Percentiles rank a stretch among this genome's conserved stretches.
Conservation (phyloP, 2,888 invertebrate genomes). For the Hipparchia semele region DNA sequence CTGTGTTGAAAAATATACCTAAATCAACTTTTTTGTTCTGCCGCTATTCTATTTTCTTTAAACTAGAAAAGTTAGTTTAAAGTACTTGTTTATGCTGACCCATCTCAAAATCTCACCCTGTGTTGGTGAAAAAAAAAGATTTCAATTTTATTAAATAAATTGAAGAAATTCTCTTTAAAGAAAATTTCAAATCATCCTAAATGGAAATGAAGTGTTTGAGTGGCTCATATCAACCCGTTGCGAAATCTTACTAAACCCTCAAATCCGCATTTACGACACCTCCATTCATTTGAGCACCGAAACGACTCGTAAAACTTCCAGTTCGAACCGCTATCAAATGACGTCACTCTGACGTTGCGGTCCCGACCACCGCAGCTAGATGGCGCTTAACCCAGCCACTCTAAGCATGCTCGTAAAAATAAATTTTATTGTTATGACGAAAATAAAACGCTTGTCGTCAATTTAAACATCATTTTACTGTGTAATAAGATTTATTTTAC, state of each 20-base stretch:
- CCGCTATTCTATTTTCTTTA: neutral
- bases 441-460: slow-evolving; percentile 84
- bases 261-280: slow-evolving; percentile 66
- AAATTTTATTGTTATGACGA: slow-evolving; percentile 83
- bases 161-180: neutral
- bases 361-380: slow-evolving; percentile 59
- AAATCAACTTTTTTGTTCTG: too few relatives aligned
- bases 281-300: slow-evolving; percentile 67
- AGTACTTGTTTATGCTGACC: neutral
- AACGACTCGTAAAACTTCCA: slow-evolving; percentile 61
- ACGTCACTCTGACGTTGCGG: slow-evolving; percentile 62
- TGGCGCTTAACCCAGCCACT: slow-evolving; percentile 66
- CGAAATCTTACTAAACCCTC: slow-evolving; percentile 40
- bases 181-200: slow-evolving; percentile 32
- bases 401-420: slow-evolving; percentile 75
- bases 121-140: neutral
- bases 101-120: slow-evolving; percentile 4
- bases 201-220: slow-evolving; percentile 46
- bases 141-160: neutral
- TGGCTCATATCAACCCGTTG: slow-evolving; percentile 30
- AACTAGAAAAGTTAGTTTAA: neutral
- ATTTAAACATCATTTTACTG: slow-evolving; percentile 82
- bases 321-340: slow-evolving; percentile 56
- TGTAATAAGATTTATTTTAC: slow-evolving; percentile 83
- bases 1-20: too few relatives aligned